phyloP scores from a whole-genome alignment of 2,888 invertebrate species.

The Melanotus villosus region DNA sequence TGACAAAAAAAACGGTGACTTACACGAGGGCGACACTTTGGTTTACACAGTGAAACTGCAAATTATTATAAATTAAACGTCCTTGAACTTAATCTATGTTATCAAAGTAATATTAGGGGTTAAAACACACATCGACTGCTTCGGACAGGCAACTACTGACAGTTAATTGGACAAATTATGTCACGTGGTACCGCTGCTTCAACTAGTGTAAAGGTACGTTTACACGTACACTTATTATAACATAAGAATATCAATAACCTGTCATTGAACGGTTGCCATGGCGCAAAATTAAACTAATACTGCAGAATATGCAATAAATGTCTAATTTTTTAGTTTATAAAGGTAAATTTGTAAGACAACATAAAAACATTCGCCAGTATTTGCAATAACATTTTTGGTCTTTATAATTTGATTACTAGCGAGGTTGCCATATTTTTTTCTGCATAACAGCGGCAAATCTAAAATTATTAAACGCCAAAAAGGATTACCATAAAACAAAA shows the following conservation, averaged over 20 bases:
- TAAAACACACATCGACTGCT: slow-evolving; percentile 57
- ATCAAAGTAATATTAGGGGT: slow-evolving; percentile 54
- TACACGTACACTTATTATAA: slow-evolving; percentile 11
- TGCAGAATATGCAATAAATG: no score
- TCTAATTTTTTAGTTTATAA: no score
- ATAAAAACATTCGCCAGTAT: no score
- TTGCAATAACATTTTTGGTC: no score
- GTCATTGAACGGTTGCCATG: no score
- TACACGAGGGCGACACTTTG: slow-evolving; percentile 16
- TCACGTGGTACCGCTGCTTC: slow-evolving; percentile 55
- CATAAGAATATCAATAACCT: neutral
- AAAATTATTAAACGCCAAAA: no score
- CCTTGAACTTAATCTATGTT: slow-evolving; percentile 44
- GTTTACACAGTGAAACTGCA: slow-evolving; percentile 1
- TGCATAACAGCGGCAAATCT: no score
- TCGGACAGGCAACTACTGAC: slow-evolving; percentile 56
- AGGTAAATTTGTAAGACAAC: no score
- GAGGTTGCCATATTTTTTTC: no score
- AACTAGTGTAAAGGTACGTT: slow-evolving; percentile 17
- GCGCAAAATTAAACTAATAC: no score
- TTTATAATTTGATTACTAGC: no score
- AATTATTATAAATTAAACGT: slow-evolving; percentile 24
- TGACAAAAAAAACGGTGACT: slow-evolving; percentile 25
- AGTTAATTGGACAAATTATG: slow-evolving; percentile 57
- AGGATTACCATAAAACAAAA: no score